Conservation (phyloP, 2,113 vertebrate genomes). For the Tamias sibiricus region DNA sequence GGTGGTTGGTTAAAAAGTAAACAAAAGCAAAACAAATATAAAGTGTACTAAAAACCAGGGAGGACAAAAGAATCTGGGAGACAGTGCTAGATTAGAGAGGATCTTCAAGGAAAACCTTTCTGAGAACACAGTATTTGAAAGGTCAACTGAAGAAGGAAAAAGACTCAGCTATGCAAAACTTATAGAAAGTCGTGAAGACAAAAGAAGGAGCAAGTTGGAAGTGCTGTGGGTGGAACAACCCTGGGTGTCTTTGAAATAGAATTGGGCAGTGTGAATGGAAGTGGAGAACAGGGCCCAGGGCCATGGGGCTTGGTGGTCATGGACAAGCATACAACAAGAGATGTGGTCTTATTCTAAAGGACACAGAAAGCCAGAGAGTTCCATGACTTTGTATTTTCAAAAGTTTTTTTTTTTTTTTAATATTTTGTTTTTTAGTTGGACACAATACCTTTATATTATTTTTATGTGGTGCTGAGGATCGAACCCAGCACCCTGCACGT, state of each 20-base stretch:
- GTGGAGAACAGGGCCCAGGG: accelerated
- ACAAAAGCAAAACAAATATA: neutral
- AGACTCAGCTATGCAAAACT: neutral
- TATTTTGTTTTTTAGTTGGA: too few species aligned
- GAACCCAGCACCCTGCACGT: too few species aligned
- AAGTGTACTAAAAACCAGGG: neutral
- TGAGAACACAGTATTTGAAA: neutral
- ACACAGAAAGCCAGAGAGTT: neutral
- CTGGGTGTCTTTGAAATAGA: too few species aligned
- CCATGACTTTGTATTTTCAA: neutral
- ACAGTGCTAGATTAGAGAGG: accelerated
- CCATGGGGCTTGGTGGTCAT: accelerated
- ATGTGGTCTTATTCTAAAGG: neutral
- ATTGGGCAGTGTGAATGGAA: accelerated
- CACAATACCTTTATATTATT: too few species aligned
- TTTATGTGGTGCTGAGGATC: too few species aligned
- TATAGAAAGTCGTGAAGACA: accelerated
- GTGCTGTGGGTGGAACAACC: neutral
- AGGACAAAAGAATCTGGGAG: neutral
- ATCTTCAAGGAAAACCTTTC: neutral
- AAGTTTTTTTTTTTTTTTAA: too few species aligned
- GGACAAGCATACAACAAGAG: neutral
- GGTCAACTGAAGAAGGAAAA: neutral
- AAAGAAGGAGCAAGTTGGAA: neutral
- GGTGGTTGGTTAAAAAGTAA: neutral